These are phyloP conservation scores for Macroramphosus scolopax DNA, from an alignment of 2,797 vertebrate species.

Conservation along the genomic window DNA sequence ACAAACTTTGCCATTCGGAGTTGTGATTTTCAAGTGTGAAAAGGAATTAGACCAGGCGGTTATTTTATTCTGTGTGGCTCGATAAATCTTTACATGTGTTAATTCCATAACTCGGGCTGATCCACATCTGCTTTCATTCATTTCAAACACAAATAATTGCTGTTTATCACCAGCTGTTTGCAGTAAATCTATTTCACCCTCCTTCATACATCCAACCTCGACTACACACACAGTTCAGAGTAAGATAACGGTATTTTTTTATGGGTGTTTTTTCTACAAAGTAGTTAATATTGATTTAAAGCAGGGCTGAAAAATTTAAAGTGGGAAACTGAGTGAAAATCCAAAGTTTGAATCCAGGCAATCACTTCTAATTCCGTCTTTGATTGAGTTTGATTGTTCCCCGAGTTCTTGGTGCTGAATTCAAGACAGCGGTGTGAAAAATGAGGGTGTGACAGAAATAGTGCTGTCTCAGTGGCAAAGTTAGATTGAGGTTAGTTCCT, in stretches of 20 bases:
- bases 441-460: conserved; percentile 37
- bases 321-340: conserved; percentile 11
- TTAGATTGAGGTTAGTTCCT: conserved; percentile 32
- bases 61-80: neutral
- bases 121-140: neutral
- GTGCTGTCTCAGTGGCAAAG: conserved; percentile 40
- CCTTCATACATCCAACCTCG: no score
- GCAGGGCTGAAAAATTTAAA: conserved; percentile 11
- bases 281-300: conserved; percentile 27
- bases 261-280: conserved; percentile 3
- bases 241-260: no score
- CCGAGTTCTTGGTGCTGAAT: conserved; percentile 25
- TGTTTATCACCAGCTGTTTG: no score
- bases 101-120: neutral
- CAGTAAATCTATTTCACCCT: no score
- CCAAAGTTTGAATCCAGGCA: conserved; percentile 25
- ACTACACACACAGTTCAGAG: no score
- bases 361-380: conserved; percentile 37
- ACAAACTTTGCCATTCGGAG: neutral
- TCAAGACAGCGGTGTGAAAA: conserved; percentile 27
- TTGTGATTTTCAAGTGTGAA: conserved; percentile 25
- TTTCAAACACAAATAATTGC: neutral
- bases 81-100: conserved; percentile 8
- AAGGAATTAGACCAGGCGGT: conserved; percentile 18
- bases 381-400: conserved; percentile 44